Conservation (phyloP, 2,113 vertebrate species). For the Plestiodon gilberti region DNA sequence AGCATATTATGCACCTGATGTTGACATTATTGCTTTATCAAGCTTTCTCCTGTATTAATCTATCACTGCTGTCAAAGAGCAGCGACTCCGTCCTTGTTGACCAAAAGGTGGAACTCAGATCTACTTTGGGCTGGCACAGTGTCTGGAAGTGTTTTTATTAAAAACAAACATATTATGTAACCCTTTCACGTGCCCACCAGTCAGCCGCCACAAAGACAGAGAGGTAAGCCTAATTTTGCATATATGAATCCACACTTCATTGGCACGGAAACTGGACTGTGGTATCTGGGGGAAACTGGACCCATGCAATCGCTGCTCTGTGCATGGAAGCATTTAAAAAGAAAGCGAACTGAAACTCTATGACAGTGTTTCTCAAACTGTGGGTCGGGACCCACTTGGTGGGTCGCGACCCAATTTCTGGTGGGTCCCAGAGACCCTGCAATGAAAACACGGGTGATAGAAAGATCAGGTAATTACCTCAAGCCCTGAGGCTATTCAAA, state of each 20-base stretch:
- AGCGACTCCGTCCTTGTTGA: slow-evolving; percentile 34
- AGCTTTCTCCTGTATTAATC: slow-evolving; percentile 56
- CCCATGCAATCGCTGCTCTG: slow-evolving; percentile 35
- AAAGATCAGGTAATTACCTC: no score
- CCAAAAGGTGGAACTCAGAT: not conserved
- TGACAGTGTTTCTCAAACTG: no score
- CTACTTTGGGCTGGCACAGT: not conserved
- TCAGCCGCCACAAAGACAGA: not conserved
- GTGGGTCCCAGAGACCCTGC: no score
- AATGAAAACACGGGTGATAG: no score
- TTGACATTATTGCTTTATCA: not conserved
- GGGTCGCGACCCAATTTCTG: no score
- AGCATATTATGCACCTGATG: slow-evolving; percentile 5
- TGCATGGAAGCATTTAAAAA: no score
- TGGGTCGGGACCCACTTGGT: no score
- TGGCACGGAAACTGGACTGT: slow-evolving; percentile 17
- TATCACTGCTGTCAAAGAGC: slow-evolving; percentile 53
- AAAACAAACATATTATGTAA: not conserved
- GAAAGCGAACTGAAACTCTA: no score
- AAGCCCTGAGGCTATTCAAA: no score
- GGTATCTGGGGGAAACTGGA: slow-evolving; percentile 7
- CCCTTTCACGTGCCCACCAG: not conserved
- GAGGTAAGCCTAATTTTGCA: slow-evolving; percentile 33
- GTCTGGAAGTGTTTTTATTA: not conserved
- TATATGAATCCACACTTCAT: slow-evolving; percentile 30